Conservation (phyloP, 2,888 invertebrate species). For the Priocnemis perturbator region DNA sequence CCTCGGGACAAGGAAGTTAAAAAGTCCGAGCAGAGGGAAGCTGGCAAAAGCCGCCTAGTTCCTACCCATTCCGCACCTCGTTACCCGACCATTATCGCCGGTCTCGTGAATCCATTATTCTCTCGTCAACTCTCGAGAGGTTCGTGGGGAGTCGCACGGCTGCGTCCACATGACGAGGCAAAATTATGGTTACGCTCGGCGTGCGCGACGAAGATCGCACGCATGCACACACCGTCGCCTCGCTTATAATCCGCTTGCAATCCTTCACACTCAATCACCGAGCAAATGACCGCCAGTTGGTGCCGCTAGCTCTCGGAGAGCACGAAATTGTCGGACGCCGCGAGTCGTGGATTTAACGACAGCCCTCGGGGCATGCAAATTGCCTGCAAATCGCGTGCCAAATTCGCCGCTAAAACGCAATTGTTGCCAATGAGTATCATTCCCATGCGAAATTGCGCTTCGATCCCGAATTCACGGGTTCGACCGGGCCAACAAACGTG, state of each 20-base stretch:
- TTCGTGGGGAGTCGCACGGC: slow-evolving; percentile 21
- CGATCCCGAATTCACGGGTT: slow-evolving; percentile 8
- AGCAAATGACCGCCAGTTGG: slow-evolving; percentile 50
- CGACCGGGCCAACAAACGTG: not conserved
- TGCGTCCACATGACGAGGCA: slow-evolving; percentile 52
- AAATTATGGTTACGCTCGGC: slow-evolving; percentile 49
- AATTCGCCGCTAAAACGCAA: not conserved
- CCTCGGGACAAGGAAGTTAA: not conserved
- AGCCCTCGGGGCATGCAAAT: too few relatives aligned
- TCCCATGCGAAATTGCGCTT: too few relatives aligned
- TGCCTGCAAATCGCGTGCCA: too few relatives aligned
- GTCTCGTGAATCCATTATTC: slow-evolving; percentile 50
- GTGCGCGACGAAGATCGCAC: slow-evolving; percentile 33
- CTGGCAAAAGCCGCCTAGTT: slow-evolving; percentile 36
- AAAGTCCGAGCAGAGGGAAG: not conserved
- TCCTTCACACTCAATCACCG: slow-evolving; percentile 51
- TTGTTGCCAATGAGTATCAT: slow-evolving; percentile 12
- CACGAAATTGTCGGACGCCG: slow-evolving; percentile 24
- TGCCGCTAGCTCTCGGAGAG: not conserved
- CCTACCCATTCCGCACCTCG: slow-evolving; percentile 48
- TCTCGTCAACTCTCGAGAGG: slow-evolving; percentile 43
- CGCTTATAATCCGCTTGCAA: slow-evolving; percentile 53
- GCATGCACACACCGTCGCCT: slow-evolving; percentile 25
- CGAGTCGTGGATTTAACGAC: too few relatives aligned
- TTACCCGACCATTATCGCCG: slow-evolving; percentile 56